Conservation (phyloP, 2,888 invertebrate species). For the Campaea margaritaria region DNA sequence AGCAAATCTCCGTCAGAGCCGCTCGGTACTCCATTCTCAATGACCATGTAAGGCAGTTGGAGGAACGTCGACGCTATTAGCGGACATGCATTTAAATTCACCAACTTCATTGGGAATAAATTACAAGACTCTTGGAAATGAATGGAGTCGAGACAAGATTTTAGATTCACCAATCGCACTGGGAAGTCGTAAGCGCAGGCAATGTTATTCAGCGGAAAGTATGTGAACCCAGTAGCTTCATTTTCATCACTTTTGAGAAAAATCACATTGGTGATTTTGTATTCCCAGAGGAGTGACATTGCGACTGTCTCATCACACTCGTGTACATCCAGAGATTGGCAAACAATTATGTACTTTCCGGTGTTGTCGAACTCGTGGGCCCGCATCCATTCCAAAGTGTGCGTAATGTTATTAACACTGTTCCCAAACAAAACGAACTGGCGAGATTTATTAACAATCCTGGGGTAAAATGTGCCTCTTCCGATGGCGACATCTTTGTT, state of each 20-base stretch:
- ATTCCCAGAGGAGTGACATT: slow-evolving; percentile 60
- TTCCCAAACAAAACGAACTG: slow-evolving; percentile 66
- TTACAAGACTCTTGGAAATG: slow-evolving; percentile 37
- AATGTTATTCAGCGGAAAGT: slow-evolving; percentile 53
- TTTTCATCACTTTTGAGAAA: slow-evolving; percentile 52
- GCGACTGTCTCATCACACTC: slow-evolving; percentile 63
- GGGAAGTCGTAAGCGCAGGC: slow-evolving; percentile 59
- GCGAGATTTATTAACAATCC: slow-evolving; percentile 42
- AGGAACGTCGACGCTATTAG: slow-evolving; percentile 66
- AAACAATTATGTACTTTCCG: slow-evolving; percentile 67
- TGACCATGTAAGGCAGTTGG: slow-evolving; percentile 66
- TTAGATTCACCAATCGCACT: slow-evolving; percentile 47
- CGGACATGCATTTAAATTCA: slow-evolving; percentile 62
- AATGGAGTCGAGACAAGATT: slow-evolving; percentile 35
- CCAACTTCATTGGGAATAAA: slow-evolving; percentile 61
- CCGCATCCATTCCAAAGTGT: slow-evolving; percentile 56
- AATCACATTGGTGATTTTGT: slow-evolving; percentile 65
- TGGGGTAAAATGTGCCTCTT: slow-evolving; percentile 48
- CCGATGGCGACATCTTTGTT: slow-evolving; percentile 57
- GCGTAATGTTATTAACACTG: slow-evolving; percentile 50
- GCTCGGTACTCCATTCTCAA: slow-evolving; percentile 53
- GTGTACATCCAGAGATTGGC: slow-evolving; percentile 51
- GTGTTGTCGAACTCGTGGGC: slow-evolving; percentile 62
- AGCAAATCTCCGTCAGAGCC: slow-evolving; percentile 72
- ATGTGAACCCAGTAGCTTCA: slow-evolving; percentile 57